Base-by-base conservation (phyloP, 2,113 vertebrate genomes). In the Nycticorax nycticorax region DNA sequence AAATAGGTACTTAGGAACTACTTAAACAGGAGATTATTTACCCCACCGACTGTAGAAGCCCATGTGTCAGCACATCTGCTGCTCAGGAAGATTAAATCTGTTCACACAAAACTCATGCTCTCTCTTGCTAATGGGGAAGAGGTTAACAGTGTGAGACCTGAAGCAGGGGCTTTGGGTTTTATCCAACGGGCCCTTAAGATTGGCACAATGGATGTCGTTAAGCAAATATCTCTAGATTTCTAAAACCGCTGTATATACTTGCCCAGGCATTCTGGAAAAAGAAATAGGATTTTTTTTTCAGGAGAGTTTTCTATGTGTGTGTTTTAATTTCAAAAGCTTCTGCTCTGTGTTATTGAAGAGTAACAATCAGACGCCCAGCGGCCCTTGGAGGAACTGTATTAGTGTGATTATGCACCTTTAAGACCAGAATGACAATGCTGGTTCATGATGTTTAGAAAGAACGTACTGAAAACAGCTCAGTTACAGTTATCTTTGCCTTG, bases 41-140 rank as follows among this genome's bases (percentile, higher is more conserved):
- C 86, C 69, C 86, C 73, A 79, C 7, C 89, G 96, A 95, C 80
- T 95, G 78, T 8, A 89, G 80, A 86, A 93, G 85, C 52, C 89
- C 89, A 85, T 72, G 89, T 95, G 89, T 91, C 86, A 91, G 91
- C 92, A 94, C 94, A 97, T 94, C 91, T 97, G 92, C 91, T 94
- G 57, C 87, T 92, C 53, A 48, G 67, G 57, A 91, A 95, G 66
- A 94, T 93, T 92, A 94, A 94, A 94, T 92, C 91, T 95, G 69
- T 89, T 91, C 73, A 72, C 69, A 93, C 62, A 85, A 91, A 91
- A 82, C 45, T 94, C 72, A 15, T 23, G 56, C 15, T 81, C 62
- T 73, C 52, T 78, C 59, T 62, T 78, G 73, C 62, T 87, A 72
- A 87, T 3, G 35, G 56, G 43, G 56, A 78, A 84, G 45, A 87